phyloP scores from a whole-genome alignment of 2,888 invertebrate species.

The Clusia tigrina region DNA sequence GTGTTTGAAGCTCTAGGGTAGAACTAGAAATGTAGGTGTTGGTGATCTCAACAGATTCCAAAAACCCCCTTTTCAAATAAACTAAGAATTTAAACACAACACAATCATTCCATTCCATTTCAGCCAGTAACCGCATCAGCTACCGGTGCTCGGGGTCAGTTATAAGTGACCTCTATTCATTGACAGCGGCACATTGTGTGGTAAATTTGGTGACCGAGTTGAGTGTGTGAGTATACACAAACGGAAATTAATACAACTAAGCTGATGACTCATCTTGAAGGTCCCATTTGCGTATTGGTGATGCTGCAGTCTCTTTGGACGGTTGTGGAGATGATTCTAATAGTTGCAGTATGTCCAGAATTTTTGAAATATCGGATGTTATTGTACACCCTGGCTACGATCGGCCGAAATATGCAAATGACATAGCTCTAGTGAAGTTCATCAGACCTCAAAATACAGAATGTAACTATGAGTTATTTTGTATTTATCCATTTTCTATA shows the following conservation, averaged over 20 bases:
- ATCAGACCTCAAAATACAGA: constrained; percentile 57
- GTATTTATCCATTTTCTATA: neutral
- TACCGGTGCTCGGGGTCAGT: constrained; percentile 67
- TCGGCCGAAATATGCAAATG: constrained; percentile 66
- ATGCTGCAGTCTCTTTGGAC: constrained; percentile 66
- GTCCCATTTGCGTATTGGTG: constrained; percentile 71
- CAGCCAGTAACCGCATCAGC: constrained; percentile 52
- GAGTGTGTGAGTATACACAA: constrained; percentile 59
- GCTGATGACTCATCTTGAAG: constrained; percentile 55
- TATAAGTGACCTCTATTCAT: constrained; percentile 67
- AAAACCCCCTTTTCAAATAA: too few species aligned
- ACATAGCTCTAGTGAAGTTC: constrained; percentile 69
- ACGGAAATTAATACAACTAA: constrained; percentile 3
- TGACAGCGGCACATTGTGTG: constrained; percentile 72
- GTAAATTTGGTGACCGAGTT: constrained; percentile 65
- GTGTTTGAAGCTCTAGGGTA: too few species aligned
- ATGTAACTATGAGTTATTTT: constrained; percentile 18
- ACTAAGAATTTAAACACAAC: too few species aligned
- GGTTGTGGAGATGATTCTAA: constrained; percentile 60
- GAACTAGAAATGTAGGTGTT: too few species aligned
- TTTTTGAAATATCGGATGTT: constrained; percentile 66
- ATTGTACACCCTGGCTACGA: constrained; percentile 68
- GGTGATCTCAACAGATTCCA: too few species aligned
- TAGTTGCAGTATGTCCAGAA: constrained; percentile 66
- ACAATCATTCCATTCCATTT: constrained; percentile 27